Conservation (phyloP, 1,140 invertebrate species). For the Eurytemora carolleeae region DNA sequence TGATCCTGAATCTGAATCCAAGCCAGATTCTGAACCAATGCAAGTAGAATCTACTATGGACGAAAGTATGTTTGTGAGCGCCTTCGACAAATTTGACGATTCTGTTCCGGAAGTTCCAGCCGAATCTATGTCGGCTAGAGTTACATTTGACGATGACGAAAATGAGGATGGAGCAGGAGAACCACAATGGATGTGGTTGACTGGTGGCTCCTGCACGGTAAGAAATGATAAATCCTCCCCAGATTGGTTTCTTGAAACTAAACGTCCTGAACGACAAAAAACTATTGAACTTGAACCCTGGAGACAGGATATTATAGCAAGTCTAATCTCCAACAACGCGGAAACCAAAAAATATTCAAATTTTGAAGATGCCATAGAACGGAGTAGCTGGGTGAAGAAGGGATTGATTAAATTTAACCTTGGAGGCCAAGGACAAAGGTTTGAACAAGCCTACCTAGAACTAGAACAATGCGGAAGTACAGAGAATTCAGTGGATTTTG, state of each 20-base stretch:
- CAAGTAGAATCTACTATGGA: not conserved
- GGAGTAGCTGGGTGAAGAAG: constrained; percentile 8
- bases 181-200: constrained; percentile 22
- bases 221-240: constrained; percentile 18
- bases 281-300: not conserved
- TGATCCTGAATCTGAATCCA: not conserved
- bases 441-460: constrained; percentile 53
- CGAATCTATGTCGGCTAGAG: too few species aligned
- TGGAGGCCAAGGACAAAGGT: constrained; percentile 29
- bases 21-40: not conserved
- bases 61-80: constrained; percentile 12
- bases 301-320: not conserved
- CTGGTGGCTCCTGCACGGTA: constrained; percentile 21
- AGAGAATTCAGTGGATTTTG: constrained; percentile 37
- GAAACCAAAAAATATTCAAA: not conserved
- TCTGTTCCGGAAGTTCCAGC: too few species aligned
- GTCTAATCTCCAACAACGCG: constrained; percentile 13
- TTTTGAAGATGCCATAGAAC: not conserved
- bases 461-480: constrained; percentile 49
- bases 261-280: not conserved
- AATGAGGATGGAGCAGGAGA: constrained; percentile 6
- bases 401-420: not conserved
- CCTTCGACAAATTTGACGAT: too few species aligned
- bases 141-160: not conserved
- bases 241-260: not conserved